Evolutionary conservation across 37 sponge, comb jelly and placozoan genomes (phyloP).

Genomic region (Lycopodina hypogea): DNA sequence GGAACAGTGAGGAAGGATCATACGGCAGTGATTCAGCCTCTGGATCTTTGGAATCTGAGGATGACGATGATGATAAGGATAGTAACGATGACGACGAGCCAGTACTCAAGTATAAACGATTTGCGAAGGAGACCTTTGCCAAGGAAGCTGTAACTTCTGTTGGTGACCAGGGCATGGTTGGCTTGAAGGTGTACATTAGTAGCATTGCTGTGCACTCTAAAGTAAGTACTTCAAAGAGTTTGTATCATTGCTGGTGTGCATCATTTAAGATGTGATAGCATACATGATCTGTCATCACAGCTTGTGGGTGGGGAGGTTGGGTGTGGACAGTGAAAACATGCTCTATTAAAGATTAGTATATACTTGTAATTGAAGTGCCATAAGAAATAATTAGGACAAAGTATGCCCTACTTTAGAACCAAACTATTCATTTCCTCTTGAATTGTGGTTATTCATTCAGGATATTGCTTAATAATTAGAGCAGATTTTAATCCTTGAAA

Average conservation of each 20-base stretch:
- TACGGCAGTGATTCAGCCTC: not conserved
- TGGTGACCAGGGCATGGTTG: slow-evolving; percentile 6
- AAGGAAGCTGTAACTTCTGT: slow-evolving; percentile 55
- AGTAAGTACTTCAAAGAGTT: slow-evolving; percentile 34
- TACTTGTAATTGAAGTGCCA: too few species aligned
- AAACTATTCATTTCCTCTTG: too few species aligned
- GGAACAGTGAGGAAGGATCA: not conserved
- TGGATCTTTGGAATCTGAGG: not conserved
- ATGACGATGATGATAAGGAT: not conserved
- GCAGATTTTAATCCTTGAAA: too few species aligned
- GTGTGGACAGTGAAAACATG: not conserved
- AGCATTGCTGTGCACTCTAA: slow-evolving; percentile 86
- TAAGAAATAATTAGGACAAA: too few species aligned
- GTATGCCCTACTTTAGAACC: too few species aligned
- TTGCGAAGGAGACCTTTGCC: slow-evolving; percentile 69
- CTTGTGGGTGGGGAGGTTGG: not conserved
- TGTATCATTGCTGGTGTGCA: not conserved
- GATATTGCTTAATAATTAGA: too few species aligned
- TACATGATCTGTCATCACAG: not conserved
- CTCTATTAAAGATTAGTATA: not conserved
- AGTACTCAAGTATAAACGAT: slow-evolving; percentile 76
- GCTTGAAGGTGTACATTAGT: slow-evolving; percentile 33
- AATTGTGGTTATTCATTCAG: too few species aligned
- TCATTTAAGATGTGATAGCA: slow-evolving; percentile 8
- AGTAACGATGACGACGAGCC: slow-evolving; percentile 77